Evolutionary conservation across 2,888 invertebrate genomes (phyloP).

Genomic region (Cantharis flavilabris): DNA sequence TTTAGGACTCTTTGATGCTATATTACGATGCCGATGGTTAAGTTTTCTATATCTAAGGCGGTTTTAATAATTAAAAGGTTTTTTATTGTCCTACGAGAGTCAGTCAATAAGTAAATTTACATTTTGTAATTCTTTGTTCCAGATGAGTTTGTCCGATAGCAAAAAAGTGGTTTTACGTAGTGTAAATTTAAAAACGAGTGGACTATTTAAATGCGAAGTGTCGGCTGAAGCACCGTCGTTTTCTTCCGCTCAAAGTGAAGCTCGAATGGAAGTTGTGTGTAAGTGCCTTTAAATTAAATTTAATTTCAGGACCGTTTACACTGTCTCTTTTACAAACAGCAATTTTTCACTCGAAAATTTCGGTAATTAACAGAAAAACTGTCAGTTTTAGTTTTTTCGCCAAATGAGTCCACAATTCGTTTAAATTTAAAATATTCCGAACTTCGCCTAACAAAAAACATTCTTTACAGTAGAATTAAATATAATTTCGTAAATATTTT

Average conservation of each 20-base stretch:
- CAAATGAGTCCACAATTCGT: neutral
- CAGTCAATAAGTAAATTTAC: neutral
- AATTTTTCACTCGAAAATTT: neutral
- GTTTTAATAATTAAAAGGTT: neutral
- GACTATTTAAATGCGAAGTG: slow-evolving; percentile 76
- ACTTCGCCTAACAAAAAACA: neutral
- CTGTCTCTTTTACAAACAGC: neutral
- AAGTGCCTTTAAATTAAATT: slow-evolving; percentile 55
- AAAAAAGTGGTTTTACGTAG: slow-evolving; percentile 68
- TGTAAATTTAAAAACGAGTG: slow-evolving; percentile 72
- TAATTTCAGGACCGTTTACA: neutral
- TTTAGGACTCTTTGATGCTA: neutral
- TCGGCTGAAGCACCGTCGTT: slow-evolving; percentile 81
- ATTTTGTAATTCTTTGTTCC: slow-evolving; percentile 39
- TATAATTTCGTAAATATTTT: neutral
- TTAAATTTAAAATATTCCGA: neutral
- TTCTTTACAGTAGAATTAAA: too few species aligned
- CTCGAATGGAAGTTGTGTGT: slow-evolving; percentile 81
- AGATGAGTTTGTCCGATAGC: slow-evolving; percentile 73
- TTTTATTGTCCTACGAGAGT: neutral
- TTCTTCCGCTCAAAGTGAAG: slow-evolving; percentile 74
- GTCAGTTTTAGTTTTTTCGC: neutral
- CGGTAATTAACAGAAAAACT: neutral
- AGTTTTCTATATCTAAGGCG: neutral
- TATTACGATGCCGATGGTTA: neutral